phyloP scores from a whole-genome alignment of 2,113 vertebrate species.

The Pampusana beccarii region DNA sequence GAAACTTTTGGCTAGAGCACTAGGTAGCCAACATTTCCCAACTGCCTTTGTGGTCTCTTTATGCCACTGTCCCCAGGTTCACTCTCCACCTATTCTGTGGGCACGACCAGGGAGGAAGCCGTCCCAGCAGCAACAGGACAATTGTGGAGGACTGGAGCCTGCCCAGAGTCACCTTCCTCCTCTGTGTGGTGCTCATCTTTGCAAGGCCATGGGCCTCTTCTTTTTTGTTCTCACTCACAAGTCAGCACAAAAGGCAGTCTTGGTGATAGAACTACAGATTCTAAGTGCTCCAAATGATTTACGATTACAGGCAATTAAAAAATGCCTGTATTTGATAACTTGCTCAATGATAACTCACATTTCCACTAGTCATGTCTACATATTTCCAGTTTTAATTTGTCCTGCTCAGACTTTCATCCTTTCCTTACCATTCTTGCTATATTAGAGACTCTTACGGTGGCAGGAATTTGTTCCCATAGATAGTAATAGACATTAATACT shows the following conservation, averaged over 20 bases:
- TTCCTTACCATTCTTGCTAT: not conserved
- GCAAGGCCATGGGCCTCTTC: not conserved
- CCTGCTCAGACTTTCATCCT: not conserved
- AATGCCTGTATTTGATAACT: not conserved
- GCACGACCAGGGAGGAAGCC: not conserved
- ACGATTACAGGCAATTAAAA: not conserved
- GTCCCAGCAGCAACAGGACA: not conserved
- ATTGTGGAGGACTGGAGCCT: not conserved
- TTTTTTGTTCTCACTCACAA: not conserved
- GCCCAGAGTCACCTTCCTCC: not conserved
- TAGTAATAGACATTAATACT: not conserved
- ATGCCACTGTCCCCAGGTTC: not conserved
- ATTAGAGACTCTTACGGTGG: not conserved
- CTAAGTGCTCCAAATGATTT: not conserved
- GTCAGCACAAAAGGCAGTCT: not conserved
- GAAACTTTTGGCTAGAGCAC: not conserved
- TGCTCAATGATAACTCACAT: not conserved
- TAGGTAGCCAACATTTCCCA: not conserved
- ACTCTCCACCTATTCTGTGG: rapidly evolving
- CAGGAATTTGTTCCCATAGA: not conserved
- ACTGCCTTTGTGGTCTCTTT: not conserved
- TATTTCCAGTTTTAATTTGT: not conserved
- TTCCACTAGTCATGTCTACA: not conserved
- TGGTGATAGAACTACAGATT: not conserved
- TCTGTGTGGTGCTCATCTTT: not conserved